These are phyloP conservation scores for Leptatherina wallacei DNA, from an alignment of 2,797 vertebrate genomes.

Conservation along the genomic window DNA sequence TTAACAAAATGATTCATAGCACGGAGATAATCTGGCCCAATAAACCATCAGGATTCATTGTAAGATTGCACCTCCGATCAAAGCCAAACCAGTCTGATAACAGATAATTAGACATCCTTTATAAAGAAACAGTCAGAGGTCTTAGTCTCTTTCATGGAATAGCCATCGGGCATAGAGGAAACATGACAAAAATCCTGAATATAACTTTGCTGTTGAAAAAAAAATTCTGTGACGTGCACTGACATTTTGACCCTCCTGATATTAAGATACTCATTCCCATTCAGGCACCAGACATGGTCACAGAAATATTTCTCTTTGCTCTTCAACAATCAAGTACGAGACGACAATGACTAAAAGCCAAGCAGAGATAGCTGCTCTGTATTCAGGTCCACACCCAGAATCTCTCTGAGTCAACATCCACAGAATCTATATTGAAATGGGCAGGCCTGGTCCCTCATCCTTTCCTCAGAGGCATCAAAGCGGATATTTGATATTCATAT, in stretches of 20 bases:
- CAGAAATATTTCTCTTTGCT: constrained; percentile 21
- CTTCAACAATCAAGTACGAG: constrained; percentile 23
- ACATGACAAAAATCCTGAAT: constrained; percentile 50
- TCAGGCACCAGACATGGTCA: constrained; percentile 21
- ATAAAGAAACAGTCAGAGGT: constrained; percentile 50
- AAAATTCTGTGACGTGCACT: constrained; percentile 43
- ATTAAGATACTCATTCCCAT: not conserved
- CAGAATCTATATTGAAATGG: constrained; percentile 73
- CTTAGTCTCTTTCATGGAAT: constrained; percentile 66
- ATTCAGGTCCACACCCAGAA: constrained; percentile 62
- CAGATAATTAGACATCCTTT: constrained; percentile 64
- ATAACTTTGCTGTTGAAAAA: constrained; percentile 45
- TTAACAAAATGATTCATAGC: constrained; percentile 74
- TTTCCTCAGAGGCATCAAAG: constrained; percentile 53
- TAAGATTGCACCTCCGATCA: constrained; percentile 64
- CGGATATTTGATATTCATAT: constrained; percentile 65
- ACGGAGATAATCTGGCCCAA: constrained; percentile 65
- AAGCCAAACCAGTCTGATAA: constrained; percentile 68
- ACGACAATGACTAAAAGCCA: constrained; percentile 45
- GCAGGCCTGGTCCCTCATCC: constrained; percentile 43
- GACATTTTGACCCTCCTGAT: constrained; percentile 27
- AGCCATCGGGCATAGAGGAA: constrained; percentile 40
- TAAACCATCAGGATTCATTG: constrained; percentile 67
- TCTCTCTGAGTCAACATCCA: constrained; percentile 65
- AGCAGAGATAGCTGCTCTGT: constrained; percentile 58